phyloP scores from a whole-genome alignment of 2,113 vertebrate species.

The Ibidorhyncha struthersii region DNA sequence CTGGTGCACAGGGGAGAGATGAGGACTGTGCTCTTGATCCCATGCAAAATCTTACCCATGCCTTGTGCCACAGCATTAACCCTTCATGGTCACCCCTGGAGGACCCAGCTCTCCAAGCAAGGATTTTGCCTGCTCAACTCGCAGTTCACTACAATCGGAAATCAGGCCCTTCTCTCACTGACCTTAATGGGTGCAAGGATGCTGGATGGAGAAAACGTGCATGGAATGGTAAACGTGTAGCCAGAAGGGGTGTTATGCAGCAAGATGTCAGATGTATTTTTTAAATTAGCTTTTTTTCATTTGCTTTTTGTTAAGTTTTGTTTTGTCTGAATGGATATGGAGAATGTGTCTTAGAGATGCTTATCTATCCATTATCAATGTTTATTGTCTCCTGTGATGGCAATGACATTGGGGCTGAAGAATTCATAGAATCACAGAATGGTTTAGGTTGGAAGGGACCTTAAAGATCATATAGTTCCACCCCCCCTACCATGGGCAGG shows the following conservation, averaged over 20 bases:
- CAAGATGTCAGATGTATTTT: background rate
- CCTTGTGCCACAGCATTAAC: background rate
- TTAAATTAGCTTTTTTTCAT: background rate
- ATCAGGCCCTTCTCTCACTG: no score
- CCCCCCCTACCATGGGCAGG: no score
- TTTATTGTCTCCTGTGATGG: background rate
- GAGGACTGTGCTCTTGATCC: background rate
- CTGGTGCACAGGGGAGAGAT: background rate
- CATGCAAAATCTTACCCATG: background rate
- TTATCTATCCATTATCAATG: background rate
- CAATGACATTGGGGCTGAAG: background rate
- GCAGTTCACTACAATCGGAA: background rate
- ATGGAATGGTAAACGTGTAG: background rate
- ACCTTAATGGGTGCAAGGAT: rapidly evolving
- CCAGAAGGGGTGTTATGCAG: background rate
- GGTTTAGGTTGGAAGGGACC: no score
- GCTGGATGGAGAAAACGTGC: background rate
- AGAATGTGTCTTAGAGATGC: background rate
- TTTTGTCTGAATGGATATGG: background rate
- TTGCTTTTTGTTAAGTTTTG: background rate
- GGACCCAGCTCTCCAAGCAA: background rate
- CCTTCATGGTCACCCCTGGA: background rate
- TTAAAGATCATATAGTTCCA: no score
- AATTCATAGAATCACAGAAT: background rate
- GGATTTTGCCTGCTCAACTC: background rate